Conservation (phyloP, 2,888 invertebrate genomes). For the Pyrgus malvae region DNA sequence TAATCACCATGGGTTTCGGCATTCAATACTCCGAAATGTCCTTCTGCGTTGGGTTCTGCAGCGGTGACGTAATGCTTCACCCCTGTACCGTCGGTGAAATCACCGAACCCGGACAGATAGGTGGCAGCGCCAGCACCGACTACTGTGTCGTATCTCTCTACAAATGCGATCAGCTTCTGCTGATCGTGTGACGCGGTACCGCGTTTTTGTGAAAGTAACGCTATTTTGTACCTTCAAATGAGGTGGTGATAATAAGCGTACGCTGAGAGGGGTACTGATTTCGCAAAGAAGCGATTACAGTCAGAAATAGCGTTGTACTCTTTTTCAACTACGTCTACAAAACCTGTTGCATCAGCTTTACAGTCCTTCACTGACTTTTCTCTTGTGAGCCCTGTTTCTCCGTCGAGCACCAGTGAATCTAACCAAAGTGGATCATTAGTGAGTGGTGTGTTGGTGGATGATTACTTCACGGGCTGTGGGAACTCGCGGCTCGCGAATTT, state of each 20-base stretch:
- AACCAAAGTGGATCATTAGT: neutral
- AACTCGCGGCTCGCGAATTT: too few relatives aligned
- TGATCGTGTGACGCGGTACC: neutral
- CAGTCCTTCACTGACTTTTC: neutral
- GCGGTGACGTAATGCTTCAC: too few relatives aligned
- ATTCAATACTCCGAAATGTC: too few relatives aligned
- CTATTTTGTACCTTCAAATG: neutral
- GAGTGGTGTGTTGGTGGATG: neutral
- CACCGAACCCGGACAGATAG: too few relatives aligned
- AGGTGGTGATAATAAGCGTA: neutral
- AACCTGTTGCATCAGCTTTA: neutral
- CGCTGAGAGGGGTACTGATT: too few relatives aligned
- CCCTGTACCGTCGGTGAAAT: too few relatives aligned
- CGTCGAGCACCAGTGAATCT: neutral
- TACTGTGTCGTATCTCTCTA: too few relatives aligned
- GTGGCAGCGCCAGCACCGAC: too few relatives aligned
- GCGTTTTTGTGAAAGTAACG: neutral
- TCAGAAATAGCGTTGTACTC: neutral
- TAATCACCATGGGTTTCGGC: too few relatives aligned
- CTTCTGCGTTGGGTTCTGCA: too few relatives aligned
- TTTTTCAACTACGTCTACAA: neutral
- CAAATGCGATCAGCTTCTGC: neutral
- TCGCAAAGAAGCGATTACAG: too few relatives aligned
- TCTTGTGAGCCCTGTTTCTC: neutral
- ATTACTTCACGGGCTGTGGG: neutral